phyloP scores from a whole-genome alignment of 2,888 invertebrate genomes.

The Bruchidius siliquastri region DNA sequence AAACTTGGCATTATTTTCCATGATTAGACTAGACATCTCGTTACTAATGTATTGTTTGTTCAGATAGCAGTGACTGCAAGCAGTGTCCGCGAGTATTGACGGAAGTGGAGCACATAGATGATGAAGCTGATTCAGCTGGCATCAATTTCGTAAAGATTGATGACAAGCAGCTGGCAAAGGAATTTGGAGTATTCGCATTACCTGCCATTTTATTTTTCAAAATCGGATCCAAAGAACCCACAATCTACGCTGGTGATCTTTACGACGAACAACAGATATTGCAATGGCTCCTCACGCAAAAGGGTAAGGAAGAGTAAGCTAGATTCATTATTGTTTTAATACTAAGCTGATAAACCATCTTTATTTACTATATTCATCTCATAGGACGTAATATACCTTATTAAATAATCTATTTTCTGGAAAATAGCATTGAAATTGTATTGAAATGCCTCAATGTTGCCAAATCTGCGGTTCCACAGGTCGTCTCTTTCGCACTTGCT shows the following conservation, averaged over 20 bases:
- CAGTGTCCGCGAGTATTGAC: conserved; percentile 83
- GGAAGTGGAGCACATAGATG: conserved; percentile 90
- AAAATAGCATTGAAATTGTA: no score
- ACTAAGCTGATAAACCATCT: no score
- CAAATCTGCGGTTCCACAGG: no score
- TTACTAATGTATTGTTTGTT: conserved; percentile 30
- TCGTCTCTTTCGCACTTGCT: no score
- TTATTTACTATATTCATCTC: no score
- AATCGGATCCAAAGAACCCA: conserved; percentile 80
- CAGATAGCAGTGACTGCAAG: conserved; percentile 93
- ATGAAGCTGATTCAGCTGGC: conserved; percentile 84
- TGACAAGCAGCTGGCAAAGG: conserved; percentile 80
- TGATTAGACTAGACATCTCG: conserved; percentile 7
- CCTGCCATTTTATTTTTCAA: conserved; percentile 90
- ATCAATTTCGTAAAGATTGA: conserved; percentile 92
- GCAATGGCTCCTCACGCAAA: conserved; percentile 87
- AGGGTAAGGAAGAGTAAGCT: conserved; percentile 38
- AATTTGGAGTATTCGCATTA: conserved; percentile 82
- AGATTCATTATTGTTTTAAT: no score
- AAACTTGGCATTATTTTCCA: no score
- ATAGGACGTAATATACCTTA: no score
- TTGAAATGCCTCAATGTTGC: no score
- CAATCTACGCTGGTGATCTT: conserved; percentile 85
- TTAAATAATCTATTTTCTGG: no score
- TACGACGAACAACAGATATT: conserved; percentile 83